Evolutionary conservation across 1,140 invertebrate genomes (phyloP).

Genomic region (Eciton burchellii): DNA sequence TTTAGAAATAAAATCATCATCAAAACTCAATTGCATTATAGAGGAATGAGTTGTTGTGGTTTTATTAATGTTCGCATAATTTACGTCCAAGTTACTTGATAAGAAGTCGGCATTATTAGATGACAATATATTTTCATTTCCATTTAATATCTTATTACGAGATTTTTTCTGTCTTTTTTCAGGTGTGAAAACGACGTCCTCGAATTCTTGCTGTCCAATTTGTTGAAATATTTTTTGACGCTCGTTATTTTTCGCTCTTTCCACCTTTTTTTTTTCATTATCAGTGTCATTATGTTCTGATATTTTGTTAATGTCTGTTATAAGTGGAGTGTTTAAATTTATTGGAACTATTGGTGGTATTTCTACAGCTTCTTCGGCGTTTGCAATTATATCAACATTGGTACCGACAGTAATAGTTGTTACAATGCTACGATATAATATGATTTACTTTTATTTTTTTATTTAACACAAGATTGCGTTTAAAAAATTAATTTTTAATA

Average conservation of each 20-base stretch:
- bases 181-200: conserved; percentile 87
- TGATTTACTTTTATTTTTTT: conserved; percentile 9
- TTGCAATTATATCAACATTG: conserved; percentile 81
- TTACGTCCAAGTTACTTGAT: conserved; percentile 34
- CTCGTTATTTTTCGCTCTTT: conserved; percentile 64
- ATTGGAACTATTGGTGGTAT: conserved; percentile 81
- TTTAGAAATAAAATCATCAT: conserved; percentile 80
- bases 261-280: neutral
- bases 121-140: conserved; percentile 51
- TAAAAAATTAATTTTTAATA: conserved; percentile 23
- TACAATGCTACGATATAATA: conserved; percentile 71
- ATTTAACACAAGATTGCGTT: neutral
- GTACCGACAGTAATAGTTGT: conserved; percentile 77
- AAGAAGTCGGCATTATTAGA: conserved; percentile 47
- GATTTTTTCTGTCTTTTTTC: conserved; percentile 83
- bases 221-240: conserved; percentile 84
- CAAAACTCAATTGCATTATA: conserved; percentile 82
- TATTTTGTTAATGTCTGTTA: conserved; percentile 79
- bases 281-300: conserved; percentile 56
- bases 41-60: conserved; percentile 76
- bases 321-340: conserved; percentile 81
- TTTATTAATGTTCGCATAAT: conserved; percentile 66
- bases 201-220: conserved; percentile 86
- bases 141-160: conserved; percentile 55
- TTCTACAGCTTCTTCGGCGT: conserved; percentile 87